phyloP scores from a whole-genome alignment of 2,888 invertebrate species.

The Poecilus cupreus region DNA sequence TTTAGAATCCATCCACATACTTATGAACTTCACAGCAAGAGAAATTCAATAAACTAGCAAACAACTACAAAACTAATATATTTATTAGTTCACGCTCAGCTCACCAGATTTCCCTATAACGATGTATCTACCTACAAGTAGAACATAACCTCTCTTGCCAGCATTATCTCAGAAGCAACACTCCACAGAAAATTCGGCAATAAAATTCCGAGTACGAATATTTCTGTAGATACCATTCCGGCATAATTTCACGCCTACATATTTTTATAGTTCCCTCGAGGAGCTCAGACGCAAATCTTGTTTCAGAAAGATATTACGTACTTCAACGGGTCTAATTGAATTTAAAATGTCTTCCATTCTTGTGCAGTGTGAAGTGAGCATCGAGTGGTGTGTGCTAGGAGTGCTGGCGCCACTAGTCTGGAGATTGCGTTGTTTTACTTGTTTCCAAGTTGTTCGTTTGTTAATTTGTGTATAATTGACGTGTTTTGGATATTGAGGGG shows the following conservation, averaged over 20 bases:
- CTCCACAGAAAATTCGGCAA: conserved; percentile 20
- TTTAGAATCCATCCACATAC: background rate
- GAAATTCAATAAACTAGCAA: too few relatives aligned
- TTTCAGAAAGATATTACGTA: conserved; percentile 42
- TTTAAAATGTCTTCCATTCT: conserved; percentile 40
- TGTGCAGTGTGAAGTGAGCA: background rate
- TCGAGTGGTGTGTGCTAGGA: too few relatives aligned
- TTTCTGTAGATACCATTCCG: background rate
- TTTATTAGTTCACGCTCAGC: background rate
- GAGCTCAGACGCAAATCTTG: conserved; percentile 13
- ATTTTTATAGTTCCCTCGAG: conserved; percentile 38
- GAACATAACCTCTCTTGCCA: background rate
- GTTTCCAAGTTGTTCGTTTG: background rate
- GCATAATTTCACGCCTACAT: conserved; percentile 41
- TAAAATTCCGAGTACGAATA: conserved; percentile 18
- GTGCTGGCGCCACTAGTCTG: background rate
- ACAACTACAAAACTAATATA: too few relatives aligned
- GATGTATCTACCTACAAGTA: background rate
- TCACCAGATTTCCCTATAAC: background rate
- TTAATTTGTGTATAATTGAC: conserved; percentile 31
- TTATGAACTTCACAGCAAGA: background rate
- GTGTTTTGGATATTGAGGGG: background rate
- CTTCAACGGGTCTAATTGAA: conserved; percentile 24
- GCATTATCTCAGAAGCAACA: background rate
- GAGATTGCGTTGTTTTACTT: conserved; percentile 32